A percentile compares a stretch with the other conserved stretches of the same genome.
phyloP scores from a whole-genome alignment of 2,888 invertebrate species.

The Nysson spinosus region DNA sequence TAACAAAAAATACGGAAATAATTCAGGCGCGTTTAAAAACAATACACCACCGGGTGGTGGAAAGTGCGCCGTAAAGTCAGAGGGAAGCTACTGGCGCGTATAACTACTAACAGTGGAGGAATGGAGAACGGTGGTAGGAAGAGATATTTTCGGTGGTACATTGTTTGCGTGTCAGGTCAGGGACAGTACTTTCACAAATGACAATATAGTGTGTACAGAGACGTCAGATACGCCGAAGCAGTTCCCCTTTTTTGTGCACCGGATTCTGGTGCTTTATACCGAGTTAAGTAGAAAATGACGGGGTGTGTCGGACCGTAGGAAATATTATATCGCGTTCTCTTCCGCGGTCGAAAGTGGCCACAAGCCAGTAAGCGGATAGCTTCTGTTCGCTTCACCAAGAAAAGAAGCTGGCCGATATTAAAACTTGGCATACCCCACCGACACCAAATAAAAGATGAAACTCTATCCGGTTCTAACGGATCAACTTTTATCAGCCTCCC shows the following conservation, averaged over 20 bases:
- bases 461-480: neutral
- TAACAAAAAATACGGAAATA: slow-evolving; percentile 16
- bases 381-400: neutral
- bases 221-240: slow-evolving; percentile 33
- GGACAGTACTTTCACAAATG: slow-evolving; percentile 21
- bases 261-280: slow-evolving; percentile 12
- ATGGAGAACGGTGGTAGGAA: neutral
- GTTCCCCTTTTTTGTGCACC: slow-evolving; percentile 21
- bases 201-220: slow-evolving; percentile 27
- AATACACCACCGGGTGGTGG: too few species aligned
- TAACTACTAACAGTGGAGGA: slow-evolving; percentile 8
- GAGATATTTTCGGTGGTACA: slow-evolving; percentile 50
- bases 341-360: slow-evolving; percentile 41
- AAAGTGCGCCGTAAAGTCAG: slow-evolving; percentile 2
- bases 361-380: slow-evolving; percentile 45
- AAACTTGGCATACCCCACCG: slow-evolving; percentile 27
- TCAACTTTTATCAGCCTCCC: slow-evolving; percentile 1
- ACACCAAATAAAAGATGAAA: slow-evolving; percentile 20
- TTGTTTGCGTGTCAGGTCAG: slow-evolving; percentile 46
- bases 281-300: slow-evolving; percentile 43
- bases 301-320: slow-evolving; percentile 34
- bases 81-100: slow-evolving; percentile 18
- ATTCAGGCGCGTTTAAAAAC: slow-evolving; percentile 27
- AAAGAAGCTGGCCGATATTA: slow-evolving; percentile 46
- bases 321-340: slow-evolving; percentile 48